Percentiles rank a stretch among this genome's conserved stretches.
phyloP scores from a whole-genome alignment of 2,888 invertebrate genomes.

The Phalera bucephala region DNA sequence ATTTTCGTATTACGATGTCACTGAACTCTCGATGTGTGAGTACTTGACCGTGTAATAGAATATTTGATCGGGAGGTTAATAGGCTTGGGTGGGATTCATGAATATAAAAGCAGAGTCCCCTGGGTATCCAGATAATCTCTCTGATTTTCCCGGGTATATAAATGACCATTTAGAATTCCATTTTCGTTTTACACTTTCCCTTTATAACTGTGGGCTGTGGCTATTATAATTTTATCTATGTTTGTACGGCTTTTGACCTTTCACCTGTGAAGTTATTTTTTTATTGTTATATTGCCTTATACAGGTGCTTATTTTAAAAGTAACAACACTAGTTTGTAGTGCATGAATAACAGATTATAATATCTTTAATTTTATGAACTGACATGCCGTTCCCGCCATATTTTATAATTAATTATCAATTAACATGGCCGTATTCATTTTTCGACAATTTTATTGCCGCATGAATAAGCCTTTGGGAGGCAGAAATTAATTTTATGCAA shows the following conservation, averaged over 20 bases:
- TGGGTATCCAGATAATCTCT: slow-evolving; percentile 9
- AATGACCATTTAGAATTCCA: slow-evolving; percentile 14
- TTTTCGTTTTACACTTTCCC: slow-evolving; percentile 14
- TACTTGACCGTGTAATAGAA: slow-evolving; percentile 57
- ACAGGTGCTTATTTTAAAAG: no score
- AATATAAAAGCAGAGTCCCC: slow-evolving; percentile 46
- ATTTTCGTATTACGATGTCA: slow-evolving; percentile 47
- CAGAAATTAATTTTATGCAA: neutral
- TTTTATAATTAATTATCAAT: neutral
- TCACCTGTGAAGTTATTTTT: no score
- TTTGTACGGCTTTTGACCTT: slow-evolving; percentile 8
- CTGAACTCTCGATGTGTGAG: slow-evolving; percentile 56
- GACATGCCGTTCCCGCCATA: neutral
- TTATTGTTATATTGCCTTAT: no score
- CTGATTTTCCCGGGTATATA: slow-evolving; percentile 22
- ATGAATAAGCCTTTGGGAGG: neutral
- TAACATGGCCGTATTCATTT: neutral
- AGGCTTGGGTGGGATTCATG: slow-evolving; percentile 40
- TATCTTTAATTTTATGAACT: no score
- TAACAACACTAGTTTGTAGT: no score
- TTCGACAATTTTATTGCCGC: neutral
- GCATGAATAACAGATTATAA: no score
- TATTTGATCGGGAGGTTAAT: slow-evolving; percentile 52
- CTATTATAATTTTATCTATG: slow-evolving; percentile 8
- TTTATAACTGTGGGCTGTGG: slow-evolving; percentile 12